Base-by-base conservation (phyloP, 2,888 invertebrate species). In the Tridacna gigas region DNA sequence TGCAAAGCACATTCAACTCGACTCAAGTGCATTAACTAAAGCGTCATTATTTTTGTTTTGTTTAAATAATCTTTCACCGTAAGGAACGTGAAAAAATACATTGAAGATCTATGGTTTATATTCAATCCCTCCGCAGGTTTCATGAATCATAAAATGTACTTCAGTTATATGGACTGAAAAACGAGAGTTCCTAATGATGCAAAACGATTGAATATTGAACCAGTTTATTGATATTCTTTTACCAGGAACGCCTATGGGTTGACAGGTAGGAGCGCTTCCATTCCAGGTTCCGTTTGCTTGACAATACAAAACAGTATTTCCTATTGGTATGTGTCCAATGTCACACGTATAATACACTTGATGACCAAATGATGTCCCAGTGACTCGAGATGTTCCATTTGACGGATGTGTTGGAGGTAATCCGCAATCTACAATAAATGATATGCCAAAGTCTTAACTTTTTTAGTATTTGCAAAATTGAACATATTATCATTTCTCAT, bases 211-310 rank as follows among this genome's bases (percentile, higher is more conserved):
- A 37, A 37, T 37, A 37, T 7, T 37, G 2, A 37, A 37, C 37
- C 37, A 37, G 37, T 37, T 37, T 4, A 37, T 37, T 37, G 37
- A 37, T 37, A 37, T 37, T n/a, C 37, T 37, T 7, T 37, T 66
- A 26, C 37, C 66, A 25, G 28, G 37, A 20, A 66, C 26, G 26
- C 37, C 66, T 61, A n/a, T 61, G n/a, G 61, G 9, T 22, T 22
- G n/a, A 61, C 61, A 61, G 25, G 61, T 22, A 61, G 61, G 61
- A 25, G 66, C 7, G 66, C 66, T 66, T 26, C 37, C 66, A 28
- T 66, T 37, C 66, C 66, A 66, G 11, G 66, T 66, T 66, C 37
- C 37, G 26, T 66, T 66, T 37, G 66, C 66, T 28, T 66, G 66
- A 20, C 66, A 66, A 18, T 66, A 22, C 28, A 66, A 15, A 15